These are phyloP conservation scores for Pheosia tremula DNA, from an alignment of 2,888 invertebrate species.

Conservation along the genomic window DNA sequence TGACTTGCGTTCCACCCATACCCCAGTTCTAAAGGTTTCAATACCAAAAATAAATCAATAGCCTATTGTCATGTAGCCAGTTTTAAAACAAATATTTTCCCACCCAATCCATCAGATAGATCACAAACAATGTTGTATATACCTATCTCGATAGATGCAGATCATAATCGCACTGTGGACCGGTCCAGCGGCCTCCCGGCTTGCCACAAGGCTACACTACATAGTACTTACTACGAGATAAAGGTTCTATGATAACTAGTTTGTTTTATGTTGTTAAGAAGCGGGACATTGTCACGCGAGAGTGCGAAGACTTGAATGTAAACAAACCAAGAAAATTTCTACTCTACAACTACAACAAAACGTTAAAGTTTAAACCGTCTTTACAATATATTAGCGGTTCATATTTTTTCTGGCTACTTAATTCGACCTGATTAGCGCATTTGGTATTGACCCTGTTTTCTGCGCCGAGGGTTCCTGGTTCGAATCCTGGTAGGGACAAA, in stretches of 20 bases:
- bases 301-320: too few relatives aligned
- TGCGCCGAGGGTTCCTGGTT: too few relatives aligned
- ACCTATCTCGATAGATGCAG: neutral
- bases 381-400: too few relatives aligned
- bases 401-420: too few relatives aligned
- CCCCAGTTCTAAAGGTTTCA: too few relatives aligned
- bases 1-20: too few relatives aligned
- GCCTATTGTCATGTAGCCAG: neutral
- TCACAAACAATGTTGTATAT: neutral
- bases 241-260: neutral
- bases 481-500: too few relatives aligned
- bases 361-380: too few relatives aligned
- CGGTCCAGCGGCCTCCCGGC: neutral
- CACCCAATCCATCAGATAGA: conserved; percentile 1
- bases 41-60: neutral
- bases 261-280: neutral
- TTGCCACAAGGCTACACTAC: neutral
- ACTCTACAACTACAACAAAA: too few relatives aligned
- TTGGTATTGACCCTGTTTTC: too few relatives aligned
- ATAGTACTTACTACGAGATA: neutral
- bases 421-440: too few relatives aligned
- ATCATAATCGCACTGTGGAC: neutral
- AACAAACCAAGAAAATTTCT: too few relatives aligned
- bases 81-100: conserved; percentile 1
- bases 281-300: neutral